Conservation (phyloP, 2,113 vertebrate genomes). For the Hyla sarda region DNA sequence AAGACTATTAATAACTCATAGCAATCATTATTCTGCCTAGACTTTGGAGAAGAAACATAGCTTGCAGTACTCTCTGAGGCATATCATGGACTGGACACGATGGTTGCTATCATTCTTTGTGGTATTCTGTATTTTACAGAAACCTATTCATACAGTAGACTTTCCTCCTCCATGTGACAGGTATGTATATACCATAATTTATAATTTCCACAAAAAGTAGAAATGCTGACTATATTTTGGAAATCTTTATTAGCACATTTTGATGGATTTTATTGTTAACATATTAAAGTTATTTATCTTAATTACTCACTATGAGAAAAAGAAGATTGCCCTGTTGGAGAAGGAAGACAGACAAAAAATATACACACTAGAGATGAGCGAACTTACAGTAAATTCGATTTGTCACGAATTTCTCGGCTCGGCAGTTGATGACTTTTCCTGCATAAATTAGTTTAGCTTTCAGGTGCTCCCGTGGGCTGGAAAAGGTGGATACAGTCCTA, state of each 20-base stretch:
- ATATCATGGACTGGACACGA: slow-evolving; percentile 7
- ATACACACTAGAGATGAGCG: no score
- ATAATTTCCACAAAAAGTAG: no score
- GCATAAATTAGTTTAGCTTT: no score
- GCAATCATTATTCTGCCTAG: background rate
- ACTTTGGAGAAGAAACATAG: background rate
- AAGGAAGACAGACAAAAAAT: no score
- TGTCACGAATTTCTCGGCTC: no score
- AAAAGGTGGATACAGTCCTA: no score
- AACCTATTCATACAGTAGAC: background rate
- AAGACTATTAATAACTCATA: slow-evolving; percentile 34
- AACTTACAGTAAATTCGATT: no score
- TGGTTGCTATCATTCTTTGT: background rate
- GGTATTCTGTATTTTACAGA: background rate
- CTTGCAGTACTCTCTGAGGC: background rate
- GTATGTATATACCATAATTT: background rate
- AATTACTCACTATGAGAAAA: no score
- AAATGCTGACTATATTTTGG: no score
- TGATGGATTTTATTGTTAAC: background rate
- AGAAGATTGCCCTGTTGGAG: no score
- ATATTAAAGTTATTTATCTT: background rate
- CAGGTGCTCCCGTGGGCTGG: no score
- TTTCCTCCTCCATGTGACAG: slow-evolving; percentile 58
- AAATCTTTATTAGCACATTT: background rate
- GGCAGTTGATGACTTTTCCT: no score